phyloP scores from a whole-genome alignment of 1,140 invertebrate genomes.

The Heterodera carotae region DNA sequence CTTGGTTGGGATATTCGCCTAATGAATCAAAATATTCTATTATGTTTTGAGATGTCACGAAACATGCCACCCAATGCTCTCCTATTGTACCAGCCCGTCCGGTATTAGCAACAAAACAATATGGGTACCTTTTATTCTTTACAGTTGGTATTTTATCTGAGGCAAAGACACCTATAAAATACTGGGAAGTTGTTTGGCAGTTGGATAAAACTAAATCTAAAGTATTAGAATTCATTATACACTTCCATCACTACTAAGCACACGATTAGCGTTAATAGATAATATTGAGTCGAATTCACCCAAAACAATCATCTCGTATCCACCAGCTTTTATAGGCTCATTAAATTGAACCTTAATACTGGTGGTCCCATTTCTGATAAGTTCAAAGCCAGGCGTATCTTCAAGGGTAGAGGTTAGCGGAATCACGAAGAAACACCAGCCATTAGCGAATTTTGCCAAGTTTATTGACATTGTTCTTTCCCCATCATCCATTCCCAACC shows the following conservation, averaged over 20 bases:
- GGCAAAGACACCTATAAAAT: constrained; percentile 27
- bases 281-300: constrained; percentile 37
- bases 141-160: constrained; percentile 19
- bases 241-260: constrained; percentile 32
- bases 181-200: constrained; percentile 3
- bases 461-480: constrained; percentile 33
- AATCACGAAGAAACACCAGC: constrained; percentile 42
- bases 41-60: not conserved
- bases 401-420: constrained; percentile 36
- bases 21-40: constrained; percentile 33
- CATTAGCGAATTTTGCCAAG: constrained; percentile 29
- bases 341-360: constrained; percentile 23
- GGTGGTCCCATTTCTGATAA: constrained; percentile 35
- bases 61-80: constrained; percentile 17
- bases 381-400: constrained; percentile 30
- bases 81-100: not conserved
- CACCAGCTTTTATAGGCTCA: constrained; percentile 6
- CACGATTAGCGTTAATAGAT: constrained; percentile 35
- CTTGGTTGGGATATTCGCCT: constrained; percentile 1
- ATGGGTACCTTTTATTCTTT: not conserved
- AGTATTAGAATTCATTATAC: constrained; percentile 27
- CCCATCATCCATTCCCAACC: constrained; percentile 12
- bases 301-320: constrained; percentile 31
- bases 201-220: constrained; percentile 11
- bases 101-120: constrained; percentile 26